Evolutionary conservation across 2,113 vertebrate species (phyloP).

Genomic region (Phrynocephalus versicolor): DNA sequence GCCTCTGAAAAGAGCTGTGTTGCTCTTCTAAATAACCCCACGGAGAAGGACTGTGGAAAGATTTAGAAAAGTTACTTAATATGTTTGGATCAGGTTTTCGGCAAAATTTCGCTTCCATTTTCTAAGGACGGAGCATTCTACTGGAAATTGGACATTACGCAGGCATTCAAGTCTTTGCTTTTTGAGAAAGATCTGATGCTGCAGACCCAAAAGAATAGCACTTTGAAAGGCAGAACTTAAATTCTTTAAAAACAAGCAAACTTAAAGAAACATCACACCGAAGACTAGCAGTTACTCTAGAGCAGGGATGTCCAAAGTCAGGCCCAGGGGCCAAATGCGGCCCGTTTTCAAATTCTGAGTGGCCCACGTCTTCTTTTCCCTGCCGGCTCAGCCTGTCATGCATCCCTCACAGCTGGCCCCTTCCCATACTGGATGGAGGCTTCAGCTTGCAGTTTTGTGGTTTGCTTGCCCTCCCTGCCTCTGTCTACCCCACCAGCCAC

Average conservation of each 20-base stretch:
- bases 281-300: not conserved
- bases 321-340: too few species aligned
- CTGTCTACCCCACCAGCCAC: too few species aligned
- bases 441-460: too few species aligned
- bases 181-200: not conserved
- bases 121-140: not conserved
- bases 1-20: conserved; percentile 42
- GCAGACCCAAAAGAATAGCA: not conserved
- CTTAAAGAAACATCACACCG: too few species aligned
- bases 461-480: too few species aligned
- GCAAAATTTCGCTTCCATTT: not conserved
- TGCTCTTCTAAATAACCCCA: conserved; percentile 38
- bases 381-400: too few species aligned
- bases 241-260: not conserved
- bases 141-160: not conserved
- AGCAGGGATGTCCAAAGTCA: too few species aligned
- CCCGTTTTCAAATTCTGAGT: too few species aligned
- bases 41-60: not conserved
- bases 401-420: too few species aligned
- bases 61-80: conserved; percentile 2
- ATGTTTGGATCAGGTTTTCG: not conserved
- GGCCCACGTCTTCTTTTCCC: too few species aligned
- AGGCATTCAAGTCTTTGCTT: not conserved
- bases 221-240: not conserved
- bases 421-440: too few species aligned